Evolutionary conservation across 2,888 invertebrate genomes (phyloP), one percentile per base, ranked within the genome.

Genomic region (Melinopterus prodromus): DNA sequence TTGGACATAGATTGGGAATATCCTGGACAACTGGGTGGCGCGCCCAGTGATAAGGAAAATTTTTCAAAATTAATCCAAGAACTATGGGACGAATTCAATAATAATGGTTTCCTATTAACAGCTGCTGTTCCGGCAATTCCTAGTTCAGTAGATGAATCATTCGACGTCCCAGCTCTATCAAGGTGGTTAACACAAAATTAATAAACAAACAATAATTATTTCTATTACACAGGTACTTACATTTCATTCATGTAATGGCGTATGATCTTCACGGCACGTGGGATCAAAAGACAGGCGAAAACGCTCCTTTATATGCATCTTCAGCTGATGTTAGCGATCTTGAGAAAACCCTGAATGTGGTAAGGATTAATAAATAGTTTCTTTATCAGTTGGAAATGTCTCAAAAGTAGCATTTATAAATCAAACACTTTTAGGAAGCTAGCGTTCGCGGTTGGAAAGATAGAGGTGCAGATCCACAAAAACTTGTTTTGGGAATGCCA

Each of bases 401-500:
- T 26, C 1, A 26, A 26, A 26, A 26, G 26, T 26, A 26, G 26
- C 26, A 26, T 26, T 26, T 26, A 26, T 26, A 26, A 26, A 26
- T 26, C 26, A 3, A 26, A 26, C 3, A 35, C 14, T 74, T 74
- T 72, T 69, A 77, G 77, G 84, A 89, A 76, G 88, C 83, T 78
- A 86, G 88, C 0, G 87, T 92, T 6, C 83, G 87, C 14, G 90
- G 90, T 79, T 93, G 92, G 92, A 83, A 92, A 1, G 86, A 88
- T 2, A 89, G 91, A 81, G 93, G 93, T 7, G 92, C 92, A 0
- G 89, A 91, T 0, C 88, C 91, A 0, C 88, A 92, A 2, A 96
- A 96, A 86, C 84, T 96, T 0, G 88, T 93, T 0, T 83, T 96
- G 0, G 96, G 96, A 0, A 87, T 95, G 16, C 93, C 94, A 0